These are phyloP conservation scores for Chlorocebus sabaeus DNA, from an alignment of 2,113 vertebrate genomes.

Conservation along the genomic window DNA sequence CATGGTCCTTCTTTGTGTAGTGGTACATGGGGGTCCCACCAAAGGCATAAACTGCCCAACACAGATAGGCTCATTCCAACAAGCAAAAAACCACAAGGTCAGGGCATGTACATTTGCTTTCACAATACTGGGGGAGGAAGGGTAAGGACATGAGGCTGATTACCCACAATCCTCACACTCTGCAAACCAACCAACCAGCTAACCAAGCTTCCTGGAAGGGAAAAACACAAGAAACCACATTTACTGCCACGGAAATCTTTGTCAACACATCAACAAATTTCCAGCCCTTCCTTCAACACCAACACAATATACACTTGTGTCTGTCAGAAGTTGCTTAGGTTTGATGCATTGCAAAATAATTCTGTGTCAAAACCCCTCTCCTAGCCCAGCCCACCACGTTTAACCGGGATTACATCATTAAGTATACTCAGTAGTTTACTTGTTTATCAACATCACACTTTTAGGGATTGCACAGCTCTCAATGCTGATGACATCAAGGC, in stretches of 20 bases:
- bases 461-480: neutral
- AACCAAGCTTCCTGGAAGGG: neutral
- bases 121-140: neutral
- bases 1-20: neutral
- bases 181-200: neutral
- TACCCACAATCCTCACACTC: neutral
- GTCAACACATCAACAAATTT: conserved; percentile 49
- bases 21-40: neutral
- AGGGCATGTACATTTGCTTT: conserved; percentile 40
- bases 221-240: conserved; percentile 63
- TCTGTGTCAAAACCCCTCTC: conserved; percentile 29
- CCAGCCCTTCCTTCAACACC: conserved; percentile 7
- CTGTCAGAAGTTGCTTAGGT: conserved; percentile 32
- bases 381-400: neutral
- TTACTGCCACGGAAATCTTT: conserved; percentile 5
- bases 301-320: neutral
- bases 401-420: conserved; percentile 34
- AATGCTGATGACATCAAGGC: neutral
- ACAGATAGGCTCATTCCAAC: neutral
- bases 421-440: conserved; percentile 41
- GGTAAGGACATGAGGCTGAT: neutral
- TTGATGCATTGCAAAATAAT: conserved; percentile 14
- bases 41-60: conserved; percentile 24
- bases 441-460: conserved; percentile 30
- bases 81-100: neutral